Evolutionary conservation across 2,888 invertebrate genomes (phyloP).

Genomic region (Smittia aterrima): DNA sequence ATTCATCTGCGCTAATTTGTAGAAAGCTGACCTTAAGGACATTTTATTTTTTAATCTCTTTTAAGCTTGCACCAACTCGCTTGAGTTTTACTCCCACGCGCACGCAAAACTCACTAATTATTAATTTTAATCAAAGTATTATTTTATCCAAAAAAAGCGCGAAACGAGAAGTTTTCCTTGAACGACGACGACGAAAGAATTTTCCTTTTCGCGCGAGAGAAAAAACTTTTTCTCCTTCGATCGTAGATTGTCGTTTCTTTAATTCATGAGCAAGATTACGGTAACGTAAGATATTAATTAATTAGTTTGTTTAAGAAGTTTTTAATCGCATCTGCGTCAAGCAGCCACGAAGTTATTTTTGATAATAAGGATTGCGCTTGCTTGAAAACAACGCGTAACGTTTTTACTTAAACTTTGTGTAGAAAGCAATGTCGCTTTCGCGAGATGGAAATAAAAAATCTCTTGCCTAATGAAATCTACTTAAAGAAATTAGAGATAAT

Average conservation of each 20-base stretch:
- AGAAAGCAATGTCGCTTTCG: not conserved
- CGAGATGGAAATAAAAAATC: not conserved
- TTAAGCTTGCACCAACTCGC: not conserved
- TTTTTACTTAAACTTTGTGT: slow-evolving; percentile 1
- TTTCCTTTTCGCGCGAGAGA: not conserved
- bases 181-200: not conserved
- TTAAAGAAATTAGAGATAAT: slow-evolving; percentile 2
- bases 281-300: slow-evolving; percentile 21
- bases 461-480: slow-evolving; percentile 23
- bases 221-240: not conserved
- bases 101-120: slow-evolving; percentile 12
- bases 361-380: not conserved
- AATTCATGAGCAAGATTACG: slow-evolving; percentile 1
- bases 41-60: not conserved
- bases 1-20: slow-evolving; percentile 1
- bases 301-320: not conserved
- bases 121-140: slow-evolving; percentile 16
- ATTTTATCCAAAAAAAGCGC: not conserved
- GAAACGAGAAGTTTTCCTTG: too few relatives aligned
- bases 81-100: slow-evolving; percentile 16
- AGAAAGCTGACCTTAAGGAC: not conserved
- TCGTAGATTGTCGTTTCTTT: not conserved
- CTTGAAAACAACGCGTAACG: not conserved
- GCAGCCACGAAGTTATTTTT: slow-evolving; percentile 1
- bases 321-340: not conserved